A percentile compares a stretch with the other conserved stretches of the same genome.
Conservation (phyloP, 1,140 invertebrate genomes). For the Calephelis nemesis region DNA sequence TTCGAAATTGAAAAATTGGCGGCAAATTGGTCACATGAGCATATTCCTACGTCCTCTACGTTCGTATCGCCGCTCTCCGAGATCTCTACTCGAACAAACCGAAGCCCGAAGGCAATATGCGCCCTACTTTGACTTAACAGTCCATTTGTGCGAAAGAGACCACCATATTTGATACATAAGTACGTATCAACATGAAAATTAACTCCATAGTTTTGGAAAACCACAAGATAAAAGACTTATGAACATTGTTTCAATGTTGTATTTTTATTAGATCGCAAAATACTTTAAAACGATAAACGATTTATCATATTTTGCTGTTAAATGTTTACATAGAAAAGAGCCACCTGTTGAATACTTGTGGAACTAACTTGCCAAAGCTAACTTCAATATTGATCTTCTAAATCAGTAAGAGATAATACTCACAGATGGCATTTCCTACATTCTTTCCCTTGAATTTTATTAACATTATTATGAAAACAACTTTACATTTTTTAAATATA, state of each 20-base stretch:
- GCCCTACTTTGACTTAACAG: conserved; percentile 71
- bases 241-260: not conserved
- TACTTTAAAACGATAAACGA: not conserved
- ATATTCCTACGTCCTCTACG: conserved; percentile 50
- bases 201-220: not conserved
- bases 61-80: conserved; percentile 71
- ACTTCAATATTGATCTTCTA: not conserved
- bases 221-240: not conserved
- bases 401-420: not conserved
- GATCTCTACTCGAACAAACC: conserved; percentile 58
- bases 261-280: not conserved
- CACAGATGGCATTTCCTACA: not conserved
- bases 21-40: conserved; percentile 68
- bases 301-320: too few relatives aligned
- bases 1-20: conserved; percentile 65
- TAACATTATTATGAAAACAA: too few relatives aligned
- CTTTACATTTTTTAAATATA: too few relatives aligned
- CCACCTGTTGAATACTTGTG: not conserved
- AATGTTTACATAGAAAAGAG: not conserved
- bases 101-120: conserved; percentile 51
- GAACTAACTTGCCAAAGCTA: not conserved
- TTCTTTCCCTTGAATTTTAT: too few relatives aligned
- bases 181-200: not conserved
- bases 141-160: conserved; percentile 60
- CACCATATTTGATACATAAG: not conserved